A percentile compares a stretch with the other conserved stretches of the same genome.
Evolutionary conservation across 2,888 invertebrate genomes (phyloP).

Genomic region (Nebria salina): DNA sequence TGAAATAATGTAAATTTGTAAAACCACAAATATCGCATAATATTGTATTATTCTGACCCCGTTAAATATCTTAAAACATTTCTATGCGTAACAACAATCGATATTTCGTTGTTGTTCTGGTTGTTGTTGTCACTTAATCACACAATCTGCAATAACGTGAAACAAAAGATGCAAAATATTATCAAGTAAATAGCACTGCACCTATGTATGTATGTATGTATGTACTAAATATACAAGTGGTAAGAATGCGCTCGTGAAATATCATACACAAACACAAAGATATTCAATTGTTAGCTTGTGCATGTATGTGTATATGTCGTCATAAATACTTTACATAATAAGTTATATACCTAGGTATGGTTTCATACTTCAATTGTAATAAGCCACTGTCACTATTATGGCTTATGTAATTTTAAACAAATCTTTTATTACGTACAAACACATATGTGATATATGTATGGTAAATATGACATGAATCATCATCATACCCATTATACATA

Average conservation of each 20-base stretch:
- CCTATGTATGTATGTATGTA: not conserved
- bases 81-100: no score
- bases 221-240: no score
- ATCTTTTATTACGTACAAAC: not conserved
- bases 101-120: no score
- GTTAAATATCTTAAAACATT: no score
- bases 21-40: not conserved
- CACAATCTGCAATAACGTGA: not conserved
- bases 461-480: not conserved
- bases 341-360: not conserved
- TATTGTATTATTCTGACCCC: not conserved
- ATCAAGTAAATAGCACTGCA: not conserved
- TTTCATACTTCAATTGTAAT: not conserved
- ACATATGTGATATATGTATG: not conserved
- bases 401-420: not conserved
- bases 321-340: not conserved
- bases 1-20: not conserved
- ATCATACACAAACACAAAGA: not conserved
- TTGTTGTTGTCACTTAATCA: not conserved
- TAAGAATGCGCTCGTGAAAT: not conserved
- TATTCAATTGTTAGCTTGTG: not conserved
- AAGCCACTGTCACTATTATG: constrained; percentile 1
- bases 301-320: not conserved
- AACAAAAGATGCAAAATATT: not conserved
- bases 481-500: not conserved